phyloP scores from a whole-genome alignment of 92 coral and sea anemone species.

The Epizoanthus scotinus region DNA sequence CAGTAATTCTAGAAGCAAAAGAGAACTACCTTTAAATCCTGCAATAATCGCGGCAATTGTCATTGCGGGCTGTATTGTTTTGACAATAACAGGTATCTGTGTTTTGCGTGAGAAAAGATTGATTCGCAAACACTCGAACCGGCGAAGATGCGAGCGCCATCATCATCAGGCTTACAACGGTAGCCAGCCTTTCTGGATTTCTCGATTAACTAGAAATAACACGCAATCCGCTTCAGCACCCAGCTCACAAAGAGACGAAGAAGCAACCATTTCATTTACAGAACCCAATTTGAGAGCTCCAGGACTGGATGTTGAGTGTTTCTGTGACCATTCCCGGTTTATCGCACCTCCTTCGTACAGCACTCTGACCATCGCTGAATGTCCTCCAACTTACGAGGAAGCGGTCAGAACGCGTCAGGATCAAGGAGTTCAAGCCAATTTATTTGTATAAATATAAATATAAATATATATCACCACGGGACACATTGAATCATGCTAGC shows the following conservation, averaged over 20 bases:
- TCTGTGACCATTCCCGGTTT: not conserved
- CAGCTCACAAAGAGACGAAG: constrained; percentile 12
- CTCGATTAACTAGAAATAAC: constrained; percentile 40
- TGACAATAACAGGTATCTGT: constrained; percentile 30
- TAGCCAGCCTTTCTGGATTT: constrained; percentile 30
- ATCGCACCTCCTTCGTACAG: constrained; percentile 28
- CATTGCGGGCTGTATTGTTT: constrained; percentile 34
- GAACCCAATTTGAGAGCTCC: constrained; percentile 16
- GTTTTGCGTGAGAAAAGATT: constrained; percentile 29
- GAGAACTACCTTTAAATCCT: constrained; percentile 20
- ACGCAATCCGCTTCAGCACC: constrained; percentile 21
- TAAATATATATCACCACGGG: not conserved
- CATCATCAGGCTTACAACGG: not conserved
- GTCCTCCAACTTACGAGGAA: constrained; percentile 37
- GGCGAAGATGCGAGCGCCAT: constrained; percentile 22
- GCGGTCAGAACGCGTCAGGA: constrained; percentile 8
- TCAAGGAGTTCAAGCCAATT: constrained; percentile 32
- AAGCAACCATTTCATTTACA: constrained; percentile 15
- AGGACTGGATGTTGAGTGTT: not conserved
- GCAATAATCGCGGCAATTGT: constrained; percentile 35
- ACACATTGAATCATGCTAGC: too few species aligned
- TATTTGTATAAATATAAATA: constrained; percentile 29
- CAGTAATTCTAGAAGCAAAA: not conserved
- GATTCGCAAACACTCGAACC: constrained; percentile 17
- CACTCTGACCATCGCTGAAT: constrained; percentile 25